A percentile compares a stretch with the other conserved stretches of the same genome.
These are phyloP conservation scores for Hippolais icterina DNA, from an alignment of 2,113 vertebrate genomes.

Conservation along the genomic window DNA sequence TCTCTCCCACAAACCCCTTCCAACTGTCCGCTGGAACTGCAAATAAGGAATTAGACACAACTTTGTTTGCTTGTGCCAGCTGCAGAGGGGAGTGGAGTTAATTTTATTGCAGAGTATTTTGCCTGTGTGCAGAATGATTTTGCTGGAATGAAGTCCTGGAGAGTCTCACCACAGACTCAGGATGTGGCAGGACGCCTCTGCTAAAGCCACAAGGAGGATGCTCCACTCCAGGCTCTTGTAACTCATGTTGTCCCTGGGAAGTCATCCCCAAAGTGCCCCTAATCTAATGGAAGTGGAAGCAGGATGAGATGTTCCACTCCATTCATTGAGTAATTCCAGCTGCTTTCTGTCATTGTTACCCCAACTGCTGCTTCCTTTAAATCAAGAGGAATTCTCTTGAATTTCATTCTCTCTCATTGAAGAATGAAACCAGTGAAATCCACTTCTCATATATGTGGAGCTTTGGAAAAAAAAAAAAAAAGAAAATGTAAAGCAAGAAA, in stretches of 20 bases:
- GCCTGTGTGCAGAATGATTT: not conserved
- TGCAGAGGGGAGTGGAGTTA: not conserved
- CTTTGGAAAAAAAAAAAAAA: not conserved
- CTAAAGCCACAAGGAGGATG: not conserved
- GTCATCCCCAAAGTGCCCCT: not conserved
- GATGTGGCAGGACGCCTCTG: not conserved
- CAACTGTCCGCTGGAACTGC: not conserved
- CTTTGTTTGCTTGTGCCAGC: not conserved
- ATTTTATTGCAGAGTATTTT: not conserved
- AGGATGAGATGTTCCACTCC: not conserved
- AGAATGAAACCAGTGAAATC: slow-evolving; percentile 11
- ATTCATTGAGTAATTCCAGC: slow-evolving; percentile 66
- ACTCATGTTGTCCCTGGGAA: not conserved
- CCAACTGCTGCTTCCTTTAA: slow-evolving; percentile 1
- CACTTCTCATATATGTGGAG: not conserved
- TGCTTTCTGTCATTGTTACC: slow-evolving; percentile 47
- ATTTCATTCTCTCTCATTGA: slow-evolving; percentile 23
- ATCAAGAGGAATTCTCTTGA: slow-evolving; percentile 38
- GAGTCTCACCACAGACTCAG: not conserved
- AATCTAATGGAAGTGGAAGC: slow-evolving; percentile 7
- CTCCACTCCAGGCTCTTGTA: not conserved
- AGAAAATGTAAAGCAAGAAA: accelerated
- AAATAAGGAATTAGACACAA: not conserved
- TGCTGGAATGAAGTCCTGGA: not conserved
- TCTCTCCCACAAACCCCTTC: not conserved